Evolutionary conservation across 2,113 vertebrate genomes (phyloP), one percentile per base, ranked within the genome.

Genomic region (Pterocles gutturalis): DNA sequence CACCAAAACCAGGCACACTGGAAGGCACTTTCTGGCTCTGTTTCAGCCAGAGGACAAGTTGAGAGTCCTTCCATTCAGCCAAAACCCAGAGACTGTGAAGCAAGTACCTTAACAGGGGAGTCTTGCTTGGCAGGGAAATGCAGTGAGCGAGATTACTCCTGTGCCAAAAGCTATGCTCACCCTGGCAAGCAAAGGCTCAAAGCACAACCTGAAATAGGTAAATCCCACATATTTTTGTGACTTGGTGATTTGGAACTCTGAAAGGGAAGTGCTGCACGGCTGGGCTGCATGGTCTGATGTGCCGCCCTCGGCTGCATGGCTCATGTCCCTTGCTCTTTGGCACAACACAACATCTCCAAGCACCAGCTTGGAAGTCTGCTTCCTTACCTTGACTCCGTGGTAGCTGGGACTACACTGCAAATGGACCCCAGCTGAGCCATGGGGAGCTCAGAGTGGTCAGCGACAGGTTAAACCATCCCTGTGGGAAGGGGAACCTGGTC

Each of bases 61-160:
- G 7, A 55, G 75, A 60, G 71, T 66, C 43, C 64, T 61, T 67
- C 38, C 13, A 46, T 51, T 87, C 72, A 71, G 51, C 38, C 43
- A 34, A 55, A 71, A 66, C 10, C 0, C 29, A 67, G 60, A 79
- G 26, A 29, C 14, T 0, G 0, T 64, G 55, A 84, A 31, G 33
- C 4, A 13, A 64, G 26, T 45, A 51, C 49, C 61, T 28, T 22
- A 41, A 48, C 16, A 31, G 53, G 22, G 28, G 43, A 90, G 16
- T 36, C 33, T 94, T 7, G 3, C 36, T 89, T 1, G 5, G 26
- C 20, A 36, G 25, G 53, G 49, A 65, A 72, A 84, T 58, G 45
- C 18, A 54, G 41, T 28, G 41, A 80, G 28, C 4, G 15, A 24
- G n/a, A 85, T 76, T 64, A 54, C 12, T 89, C 41, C 28, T 57